Percentiles rank a stretch among this genome's conserved stretches.
Evolutionary conservation across 2,113 vertebrate genomes (phyloP).

Genomic region (Grammomys dolichurus): DNA sequence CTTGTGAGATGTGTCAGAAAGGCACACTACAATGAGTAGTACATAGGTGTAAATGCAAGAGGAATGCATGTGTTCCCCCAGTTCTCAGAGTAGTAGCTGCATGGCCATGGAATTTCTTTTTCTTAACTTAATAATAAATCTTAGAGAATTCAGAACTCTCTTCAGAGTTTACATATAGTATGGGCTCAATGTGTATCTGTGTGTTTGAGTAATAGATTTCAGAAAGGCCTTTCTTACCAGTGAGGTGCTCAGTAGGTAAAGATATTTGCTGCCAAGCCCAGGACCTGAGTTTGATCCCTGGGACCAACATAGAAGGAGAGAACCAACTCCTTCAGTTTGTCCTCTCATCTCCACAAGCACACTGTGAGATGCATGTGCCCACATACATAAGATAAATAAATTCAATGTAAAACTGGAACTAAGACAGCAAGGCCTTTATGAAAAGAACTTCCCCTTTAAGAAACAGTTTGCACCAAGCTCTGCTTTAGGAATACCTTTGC

Average conservation of each 20-base stretch:
- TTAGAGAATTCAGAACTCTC: conserved; percentile 17
- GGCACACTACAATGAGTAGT: neutral
- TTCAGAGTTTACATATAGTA: neutral
- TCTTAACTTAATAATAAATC: neutral
- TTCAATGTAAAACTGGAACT: neutral
- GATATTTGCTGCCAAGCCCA: neutral
- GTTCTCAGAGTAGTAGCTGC: neutral
- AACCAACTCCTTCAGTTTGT: neutral
- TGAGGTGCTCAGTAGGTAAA: neutral
- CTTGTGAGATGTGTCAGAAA: neutral
- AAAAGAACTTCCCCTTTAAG: neutral
- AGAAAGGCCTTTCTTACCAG: neutral
- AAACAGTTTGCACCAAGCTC: neutral
- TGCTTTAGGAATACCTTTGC: neutral
- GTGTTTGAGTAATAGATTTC: neutral
- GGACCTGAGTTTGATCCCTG: neutral
- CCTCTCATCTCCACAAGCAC: neutral
- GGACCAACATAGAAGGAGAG: neutral
- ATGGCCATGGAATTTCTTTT: neutral
- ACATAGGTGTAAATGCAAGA: neutral
- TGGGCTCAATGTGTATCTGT: conserved; percentile 4
- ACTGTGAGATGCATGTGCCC: neutral
- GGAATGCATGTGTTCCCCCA: neutral
- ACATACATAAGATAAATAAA: neutral
- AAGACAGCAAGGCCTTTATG: neutral